Evolutionary conservation across 1,140 invertebrate genomes (phyloP), one percentile per base, ranked within the genome.

Genomic region (Halotydeus destructor): DNA sequence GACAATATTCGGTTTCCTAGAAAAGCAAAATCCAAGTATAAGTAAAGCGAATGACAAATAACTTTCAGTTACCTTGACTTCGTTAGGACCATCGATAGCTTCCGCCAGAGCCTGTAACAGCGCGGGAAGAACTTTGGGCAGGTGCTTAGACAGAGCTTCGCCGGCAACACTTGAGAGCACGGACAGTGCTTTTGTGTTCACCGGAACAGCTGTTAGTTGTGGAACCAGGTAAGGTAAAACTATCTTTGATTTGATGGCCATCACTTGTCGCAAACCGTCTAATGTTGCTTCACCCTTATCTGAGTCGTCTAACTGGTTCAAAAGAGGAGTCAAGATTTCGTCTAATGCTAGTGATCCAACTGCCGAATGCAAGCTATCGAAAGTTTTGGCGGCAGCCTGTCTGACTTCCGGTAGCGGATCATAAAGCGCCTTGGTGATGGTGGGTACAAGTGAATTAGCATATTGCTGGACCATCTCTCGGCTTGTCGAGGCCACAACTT

Each of bases 401-500:
- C 93, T 66, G 6, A 98, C 89, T 64, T 89, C 81, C 2, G 82
- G 76, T 46, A 89, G 57, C 1, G 83, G 78, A 71, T 97, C 91
- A 53, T 80, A 84, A 16, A 97, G 64, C 3, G 89, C 88, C 65
- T 79, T 80, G 45, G 80, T 69, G 5, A 94, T 84, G 3, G 88
- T 96, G n/a, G 88, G 88, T n/a, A 97, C 83, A 38, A 98, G 64
- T 54, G 80, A 91, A 57, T 94, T 83, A 1, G 89, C 83, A 62
- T 89, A 91, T 2, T 77, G 77, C 1, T 88, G 61, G 5, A 91
- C 80, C 75, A 94, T 91, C 52, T 97, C 91, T 53, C 75, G 74
- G 39, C 81, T 89, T 2, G 88, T 96, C 30, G 88, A 91, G 3
- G 76, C 74, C 75, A 98, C 93, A 50, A 99, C 98, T 69, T 99